A percentile compares a stretch with the other conserved stretches of the same genome.
phyloP scores from a whole-genome alignment of 2,888 invertebrate species.

The Agrotis segetum region DNA sequence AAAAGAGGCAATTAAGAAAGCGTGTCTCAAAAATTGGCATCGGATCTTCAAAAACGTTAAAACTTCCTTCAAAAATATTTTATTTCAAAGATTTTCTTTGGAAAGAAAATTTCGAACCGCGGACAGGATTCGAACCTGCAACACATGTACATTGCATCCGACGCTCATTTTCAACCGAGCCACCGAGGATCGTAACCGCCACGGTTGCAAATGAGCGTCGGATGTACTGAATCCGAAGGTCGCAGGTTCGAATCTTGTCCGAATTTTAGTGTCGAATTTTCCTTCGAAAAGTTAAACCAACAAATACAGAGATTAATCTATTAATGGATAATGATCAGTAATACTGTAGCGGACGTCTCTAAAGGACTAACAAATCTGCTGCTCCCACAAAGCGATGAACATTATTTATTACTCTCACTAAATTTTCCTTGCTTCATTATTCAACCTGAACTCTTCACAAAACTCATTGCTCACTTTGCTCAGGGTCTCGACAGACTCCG shows the following conservation, averaged over 20 bases:
- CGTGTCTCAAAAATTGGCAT: too few species aligned
- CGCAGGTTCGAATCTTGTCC: too few species aligned
- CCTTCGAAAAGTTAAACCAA: background rate
- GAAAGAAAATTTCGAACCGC: too few species aligned
- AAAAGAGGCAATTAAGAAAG: background rate
- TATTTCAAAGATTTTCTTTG: too few species aligned
- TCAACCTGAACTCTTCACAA: conserved; percentile 57
- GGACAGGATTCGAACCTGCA: too few species aligned
- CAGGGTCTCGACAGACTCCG: conserved; percentile 37
- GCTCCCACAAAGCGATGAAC: conserved; percentile 54
- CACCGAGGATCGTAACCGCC: too few species aligned
- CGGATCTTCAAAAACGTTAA: background rate
- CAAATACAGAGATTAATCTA: conserved; percentile 31
- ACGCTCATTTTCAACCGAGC: too few species aligned
- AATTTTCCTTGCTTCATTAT: conserved; percentile 63
- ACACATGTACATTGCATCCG: too few species aligned
- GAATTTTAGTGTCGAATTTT: too few species aligned
- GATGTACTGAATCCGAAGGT: too few species aligned
- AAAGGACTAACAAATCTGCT: conserved; percentile 55
- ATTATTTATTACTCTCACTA: conserved; percentile 63
- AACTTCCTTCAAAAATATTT: too few species aligned
- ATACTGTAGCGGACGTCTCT: conserved; percentile 33
- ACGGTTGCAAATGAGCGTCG: too few species aligned
- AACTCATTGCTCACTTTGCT: conserved; percentile 54
- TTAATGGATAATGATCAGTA: conserved; percentile 43